Percentiles rank a stretch among this genome's conserved stretches.
phyloP scores from a whole-genome alignment of 1,140 invertebrate species.

The Sitophilus oryzae region DNA sequence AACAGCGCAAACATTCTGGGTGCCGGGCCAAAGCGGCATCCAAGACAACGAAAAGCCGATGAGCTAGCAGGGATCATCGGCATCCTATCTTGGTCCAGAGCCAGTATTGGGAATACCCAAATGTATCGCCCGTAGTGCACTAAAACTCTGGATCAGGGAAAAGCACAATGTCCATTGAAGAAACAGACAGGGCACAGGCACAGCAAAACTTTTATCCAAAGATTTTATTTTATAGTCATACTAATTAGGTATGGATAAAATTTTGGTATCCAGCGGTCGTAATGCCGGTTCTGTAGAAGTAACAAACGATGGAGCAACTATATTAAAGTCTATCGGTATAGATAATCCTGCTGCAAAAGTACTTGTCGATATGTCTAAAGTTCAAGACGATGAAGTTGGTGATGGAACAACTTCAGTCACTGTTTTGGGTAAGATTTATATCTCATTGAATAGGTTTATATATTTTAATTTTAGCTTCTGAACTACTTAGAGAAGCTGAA shows the following conservation, averaged over 20 bases:
- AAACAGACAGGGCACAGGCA: too few relatives aligned
- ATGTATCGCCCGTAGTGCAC: too few relatives aligned
- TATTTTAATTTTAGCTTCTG: constrained; percentile 59
- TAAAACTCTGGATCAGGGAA: too few relatives aligned
- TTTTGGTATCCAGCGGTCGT: constrained; percentile 80
- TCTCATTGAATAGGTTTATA: neutral
- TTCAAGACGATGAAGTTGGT: constrained; percentile 99
- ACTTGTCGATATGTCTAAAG: constrained; percentile 95
- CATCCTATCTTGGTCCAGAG: too few relatives aligned
- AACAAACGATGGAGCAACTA: constrained; percentile 99
- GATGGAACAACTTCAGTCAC: constrained; percentile 99
- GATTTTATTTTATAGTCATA: too few relatives aligned
- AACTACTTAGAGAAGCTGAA: constrained; percentile 93
- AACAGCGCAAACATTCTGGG: too few relatives aligned
- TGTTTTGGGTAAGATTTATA: constrained; percentile 65
- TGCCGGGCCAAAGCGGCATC: too few relatives aligned
- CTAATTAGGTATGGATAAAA: constrained; percentile 99
- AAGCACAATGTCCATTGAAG: too few relatives aligned
- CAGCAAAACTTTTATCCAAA: too few relatives aligned
- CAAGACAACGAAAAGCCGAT: too few relatives aligned
- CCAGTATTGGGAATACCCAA: too few relatives aligned
- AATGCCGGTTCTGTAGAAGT: constrained; percentile 86
- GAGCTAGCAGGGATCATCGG: too few relatives aligned
- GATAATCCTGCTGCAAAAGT: constrained; percentile 99
- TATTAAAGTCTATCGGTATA: constrained; percentile 92